Evolutionary conservation across 2,888 invertebrate genomes (phyloP), one percentile per base, ranked within the genome.

Genomic region (Chrysodeixis includens): DNA sequence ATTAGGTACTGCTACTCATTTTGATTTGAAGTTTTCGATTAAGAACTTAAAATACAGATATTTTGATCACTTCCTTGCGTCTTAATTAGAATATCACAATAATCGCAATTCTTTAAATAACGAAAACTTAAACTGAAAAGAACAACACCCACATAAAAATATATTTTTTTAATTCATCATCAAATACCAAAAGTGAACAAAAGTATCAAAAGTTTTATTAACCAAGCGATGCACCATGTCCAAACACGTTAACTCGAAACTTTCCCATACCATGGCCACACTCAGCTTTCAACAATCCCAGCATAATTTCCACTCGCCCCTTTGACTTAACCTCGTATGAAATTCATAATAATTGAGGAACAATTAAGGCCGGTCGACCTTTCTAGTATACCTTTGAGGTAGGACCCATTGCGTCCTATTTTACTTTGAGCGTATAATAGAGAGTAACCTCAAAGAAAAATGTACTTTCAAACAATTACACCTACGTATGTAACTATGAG

Each of bases 391-490:
- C 93, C 93, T 94, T 94, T 94, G 93, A 89, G 90, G 90, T 82
- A 82, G 80, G 82, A 86, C 77, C 90, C 90, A 92, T 90, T 91
- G 92, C 93, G 89, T 90, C 88, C 93, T 92, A 95, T 95, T 95
- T 93, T 86, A 89, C 92, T 92, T 92, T 87, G 89, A 94, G 93
- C 88, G 86, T 89, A 87, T 95, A 94, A 94, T 94, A 94, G 93
- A 92, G 93, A 94, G 93, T 95, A 92, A 95, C 94, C 93, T 95
- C 95, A 95, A 95, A 95, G 95, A 94, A 95, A 94, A 94, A 94
- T 95, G 93, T 93, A 92, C 94, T 94, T 91, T 89, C 90, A 88
- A 92, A 94, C 93, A 94, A 94, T 95, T 94, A 95, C 92, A 92
- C 90, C 89, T 94, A 93, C 88, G 92, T 93, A 94, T 91, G 93